A percentile compares a stretch with the other conserved stretches of the same genome.
These are phyloP conservation scores for Blennius ocellaris DNA, from an alignment of 2,113 vertebrate genomes.

Conservation along the genomic window DNA sequence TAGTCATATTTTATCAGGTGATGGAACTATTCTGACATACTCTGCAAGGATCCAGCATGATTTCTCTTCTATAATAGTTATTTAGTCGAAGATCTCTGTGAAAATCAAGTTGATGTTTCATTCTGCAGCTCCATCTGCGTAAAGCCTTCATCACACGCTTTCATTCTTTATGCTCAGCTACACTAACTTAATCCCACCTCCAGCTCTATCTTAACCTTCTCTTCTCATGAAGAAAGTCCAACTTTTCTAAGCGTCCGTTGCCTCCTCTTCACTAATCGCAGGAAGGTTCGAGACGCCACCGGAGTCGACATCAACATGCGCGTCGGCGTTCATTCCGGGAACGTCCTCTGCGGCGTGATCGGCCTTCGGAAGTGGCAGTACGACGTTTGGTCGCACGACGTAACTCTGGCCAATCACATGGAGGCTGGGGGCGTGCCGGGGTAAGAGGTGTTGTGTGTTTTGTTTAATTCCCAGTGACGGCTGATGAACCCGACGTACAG, in stretches of 20 bases:
- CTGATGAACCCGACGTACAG: too few species aligned
- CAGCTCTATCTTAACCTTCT: neutral
- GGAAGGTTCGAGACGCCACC: conserved; percentile 96
- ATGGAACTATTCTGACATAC: too few species aligned
- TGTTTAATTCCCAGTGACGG: too few species aligned
- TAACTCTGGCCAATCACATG: conserved; percentile 98
- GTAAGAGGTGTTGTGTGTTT: conserved; percentile 78
- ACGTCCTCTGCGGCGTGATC: conserved; percentile 96
- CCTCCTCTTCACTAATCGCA: conserved; percentile 57
- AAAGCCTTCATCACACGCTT: too few species aligned
- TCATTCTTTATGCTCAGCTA: neutral
- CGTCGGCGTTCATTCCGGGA: conserved; percentile 96
- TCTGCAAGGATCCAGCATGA: too few species aligned
- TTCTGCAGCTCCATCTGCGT: too few species aligned
- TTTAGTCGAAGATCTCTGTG: too few species aligned
- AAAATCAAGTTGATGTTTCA: too few species aligned
- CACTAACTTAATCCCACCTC: too few species aligned
- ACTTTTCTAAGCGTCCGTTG: neutral
- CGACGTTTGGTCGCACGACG: conserved; percentile 99
- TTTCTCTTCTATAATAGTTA: too few species aligned
- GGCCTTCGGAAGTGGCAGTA: conserved; percentile 99
- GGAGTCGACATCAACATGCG: conserved; percentile 98
- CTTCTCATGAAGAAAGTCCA: neutral
- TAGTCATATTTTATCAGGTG: too few species aligned
- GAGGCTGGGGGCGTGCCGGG: conserved; percentile 97